A percentile compares a stretch with the other conserved stretches of the same genome.
Conservation (phyloP, 2,797 vertebrate species). For the Bradypodion ventrale region DNA sequence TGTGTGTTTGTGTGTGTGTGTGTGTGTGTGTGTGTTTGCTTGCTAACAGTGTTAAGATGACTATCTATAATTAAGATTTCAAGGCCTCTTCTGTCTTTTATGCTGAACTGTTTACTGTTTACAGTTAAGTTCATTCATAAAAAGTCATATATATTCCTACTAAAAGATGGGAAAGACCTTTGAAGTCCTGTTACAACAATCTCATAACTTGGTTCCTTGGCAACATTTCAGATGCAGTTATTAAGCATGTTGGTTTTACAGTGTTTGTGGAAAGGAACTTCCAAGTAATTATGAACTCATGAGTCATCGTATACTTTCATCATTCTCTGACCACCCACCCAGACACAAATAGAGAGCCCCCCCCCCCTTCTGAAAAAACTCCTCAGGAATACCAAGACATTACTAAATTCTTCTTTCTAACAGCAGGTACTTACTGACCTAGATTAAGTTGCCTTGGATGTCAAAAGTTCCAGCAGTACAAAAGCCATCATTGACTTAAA, state of each 20-base stretch:
- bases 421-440: conserved; percentile 71
- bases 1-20: too few relatives aligned
- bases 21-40: too few relatives aligned
- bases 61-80: neutral
- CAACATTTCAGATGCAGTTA: neutral
- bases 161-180: neutral
- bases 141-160: neutral
- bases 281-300: conserved; percentile 37
- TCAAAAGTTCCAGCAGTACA: conserved; percentile 61
- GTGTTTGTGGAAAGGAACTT: conserved; percentile 34
- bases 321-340: conserved; percentile 46
- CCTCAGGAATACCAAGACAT: conserved; percentile 66
- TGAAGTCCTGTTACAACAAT: too few relatives aligned
- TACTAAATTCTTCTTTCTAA: conserved; percentile 62
- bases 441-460: conserved; percentile 70
- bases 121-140: neutral
- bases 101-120: neutral
- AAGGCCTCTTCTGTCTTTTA: neutral
- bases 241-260: neutral
- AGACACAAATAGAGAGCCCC: too few relatives aligned
- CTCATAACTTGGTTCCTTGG: neutral
- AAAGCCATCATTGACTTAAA: conserved; percentile 63
- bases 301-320: neutral
- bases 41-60: neutral
- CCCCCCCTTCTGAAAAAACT: conserved; percentile 44